phyloP scores from a whole-genome alignment of 2,888 invertebrate genomes.

The Drosophila nigritarsus region DNA sequence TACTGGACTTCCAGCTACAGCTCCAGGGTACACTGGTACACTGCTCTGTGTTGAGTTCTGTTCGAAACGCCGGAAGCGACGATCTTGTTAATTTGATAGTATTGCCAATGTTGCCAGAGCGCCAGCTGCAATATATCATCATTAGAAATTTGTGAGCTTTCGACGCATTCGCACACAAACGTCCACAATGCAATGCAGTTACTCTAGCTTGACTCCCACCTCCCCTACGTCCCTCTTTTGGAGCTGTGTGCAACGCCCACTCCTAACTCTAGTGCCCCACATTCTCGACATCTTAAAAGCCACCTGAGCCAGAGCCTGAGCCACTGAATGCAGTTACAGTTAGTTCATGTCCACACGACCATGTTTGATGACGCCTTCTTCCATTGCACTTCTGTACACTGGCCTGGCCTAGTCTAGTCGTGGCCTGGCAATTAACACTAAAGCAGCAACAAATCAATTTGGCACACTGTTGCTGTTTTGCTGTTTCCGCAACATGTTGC shows the following conservation, averaged over 20 bases:
- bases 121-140: conserved; percentile 74
- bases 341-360: conserved; percentile 70
- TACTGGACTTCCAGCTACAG: conserved; percentile 16
- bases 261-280: conserved; percentile 67
- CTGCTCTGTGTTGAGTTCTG: conserved; percentile 17
- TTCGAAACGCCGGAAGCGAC: conserved; percentile 75
- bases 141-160: conserved; percentile 82
- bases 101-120: conserved; percentile 55
- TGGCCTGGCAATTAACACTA: conserved; percentile 79
- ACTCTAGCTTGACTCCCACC: background rate
- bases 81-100: conserved; percentile 82
- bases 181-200: conserved; percentile 60
- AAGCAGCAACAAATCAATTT: conserved; percentile 80
- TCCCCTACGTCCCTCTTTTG: background rate
- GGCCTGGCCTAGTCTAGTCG: conserved; percentile 42
- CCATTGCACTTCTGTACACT: conserved; percentile 21
- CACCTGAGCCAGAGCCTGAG: conserved; percentile 47
- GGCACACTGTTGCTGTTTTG: conserved; percentile 68
- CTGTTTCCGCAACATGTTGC: conserved; percentile 76
- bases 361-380: conserved; percentile 47
- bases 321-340: conserved; percentile 68
- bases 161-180: conserved; percentile 75
- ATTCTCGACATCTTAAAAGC: conserved; percentile 48
- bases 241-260: conserved; percentile 53
- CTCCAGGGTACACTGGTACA: conserved; percentile 2